Evolutionary conservation across 1,140 invertebrate species (phyloP), one percentile per base, ranked within the genome.

Genomic region (Eueides isabella): DNA sequence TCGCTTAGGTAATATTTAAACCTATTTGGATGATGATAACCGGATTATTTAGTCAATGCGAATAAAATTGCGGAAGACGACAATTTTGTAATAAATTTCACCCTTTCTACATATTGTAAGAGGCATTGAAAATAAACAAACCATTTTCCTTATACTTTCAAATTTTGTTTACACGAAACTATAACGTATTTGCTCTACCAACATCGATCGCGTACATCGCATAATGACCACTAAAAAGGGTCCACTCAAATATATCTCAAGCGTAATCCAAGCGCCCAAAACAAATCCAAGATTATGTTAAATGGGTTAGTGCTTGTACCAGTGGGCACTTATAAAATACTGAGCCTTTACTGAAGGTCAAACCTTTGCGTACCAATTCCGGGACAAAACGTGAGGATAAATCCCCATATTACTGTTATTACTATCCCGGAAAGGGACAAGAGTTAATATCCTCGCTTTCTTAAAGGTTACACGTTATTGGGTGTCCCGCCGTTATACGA

Each of bases 371-470:
- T 77, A 69, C 77, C 74, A 66, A 61, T 63, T 30, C 78, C 71
- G 80, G 80, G 72, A 75, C 84, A 82, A 83, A 82, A 81, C 80
- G 84, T 76, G 78, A 77, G 74, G 81, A 84, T 82, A 90, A 90
- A 90, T 89, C 88, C 89, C 72, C 76, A 81, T 84, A 89, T 88
- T 87, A 91, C 84, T 86, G 88, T 90, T 89, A 91, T 90, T 86
- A 83, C 83, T 81, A 64, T 70, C 76, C 79, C 76, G 63, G 76
- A 79, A 74, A 71, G 38, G 35, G 74, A 75, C 48, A 55, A 75
- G 63, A 67, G 72, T 73, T 31, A 41, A 74, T 69, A 76, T 70
- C 74, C 67, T 33, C 61, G 68, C 73, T 77, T 80, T 74, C 73
- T 80, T 82, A 82, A 76, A 61, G 44, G 67, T 55, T 69, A 14